A percentile compares a stretch with the other conserved stretches of the same genome.
Evolutionary conservation across 1,140 invertebrate species (phyloP).

Genomic region (Leptoteleia sp.): DNA sequence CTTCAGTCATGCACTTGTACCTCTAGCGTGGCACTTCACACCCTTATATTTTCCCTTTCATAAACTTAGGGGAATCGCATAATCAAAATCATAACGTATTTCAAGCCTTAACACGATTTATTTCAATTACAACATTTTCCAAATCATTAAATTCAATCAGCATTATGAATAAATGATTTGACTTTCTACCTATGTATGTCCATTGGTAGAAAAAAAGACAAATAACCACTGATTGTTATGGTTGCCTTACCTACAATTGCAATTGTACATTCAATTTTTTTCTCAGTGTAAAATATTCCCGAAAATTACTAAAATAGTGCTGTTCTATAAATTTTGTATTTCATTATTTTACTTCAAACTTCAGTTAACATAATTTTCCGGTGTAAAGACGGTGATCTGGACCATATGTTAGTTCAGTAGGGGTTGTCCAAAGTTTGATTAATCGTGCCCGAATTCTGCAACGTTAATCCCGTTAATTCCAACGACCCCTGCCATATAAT

Average conservation of each 20-base stretch:
- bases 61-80: conserved; percentile 15
- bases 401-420: conserved; percentile 47
- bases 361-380: not conserved
- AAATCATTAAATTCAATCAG: conserved; percentile 16
- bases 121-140: conserved; percentile 28
- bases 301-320: too few species aligned
- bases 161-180: conserved; percentile 11
- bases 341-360: not conserved
- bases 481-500: conserved; percentile 49
- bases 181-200: not conserved
- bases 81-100: conserved; percentile 49
- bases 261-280: not conserved
- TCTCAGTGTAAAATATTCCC: too few species aligned
- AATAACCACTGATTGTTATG: too few species aligned
- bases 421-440: conserved; percentile 60
- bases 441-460: conserved; percentile 51
- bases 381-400: conserved; percentile 15
- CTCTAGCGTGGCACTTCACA: conserved; percentile 15
- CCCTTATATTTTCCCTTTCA: conserved; percentile 24
- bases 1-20: conserved; percentile 56
- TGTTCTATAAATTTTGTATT: too few species aligned
- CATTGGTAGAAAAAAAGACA: too few species aligned
- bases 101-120: not conserved
- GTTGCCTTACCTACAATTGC: not conserved
- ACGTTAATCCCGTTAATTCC: conserved; percentile 54